Evolutionary conservation across 2,888 invertebrate species (phyloP).

Genomic region (Hedya salicella): DNA sequence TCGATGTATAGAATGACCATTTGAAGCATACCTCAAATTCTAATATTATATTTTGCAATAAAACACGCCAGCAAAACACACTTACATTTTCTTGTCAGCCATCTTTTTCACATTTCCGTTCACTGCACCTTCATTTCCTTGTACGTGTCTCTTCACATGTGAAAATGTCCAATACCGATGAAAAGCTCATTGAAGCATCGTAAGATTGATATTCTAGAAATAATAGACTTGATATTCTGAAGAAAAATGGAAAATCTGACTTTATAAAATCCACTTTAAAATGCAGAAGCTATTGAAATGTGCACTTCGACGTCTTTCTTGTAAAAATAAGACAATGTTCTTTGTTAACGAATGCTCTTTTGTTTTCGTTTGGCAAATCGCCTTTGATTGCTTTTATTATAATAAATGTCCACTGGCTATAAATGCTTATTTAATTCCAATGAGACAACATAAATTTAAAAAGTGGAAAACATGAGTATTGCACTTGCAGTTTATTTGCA

Average conservation of each 20-base stretch:
- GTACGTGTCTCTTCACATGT: neutral
- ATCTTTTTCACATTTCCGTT: conserved; percentile 17
- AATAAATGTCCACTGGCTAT: too few species aligned
- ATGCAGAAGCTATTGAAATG: neutral
- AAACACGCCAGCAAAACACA: too few species aligned
- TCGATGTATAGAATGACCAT: too few species aligned
- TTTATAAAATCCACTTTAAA: conserved; percentile 3
- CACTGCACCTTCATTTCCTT: conserved; percentile 2
- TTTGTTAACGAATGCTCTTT: neutral
- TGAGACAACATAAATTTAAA: too few species aligned
- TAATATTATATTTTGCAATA: too few species aligned
- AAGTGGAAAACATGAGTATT: too few species aligned
- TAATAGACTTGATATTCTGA: neutral
- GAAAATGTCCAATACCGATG: conserved; percentile 7
- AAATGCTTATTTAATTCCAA: too few species aligned
- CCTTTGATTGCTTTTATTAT: too few species aligned
- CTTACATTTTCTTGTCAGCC: neutral
- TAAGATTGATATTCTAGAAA: conserved; percentile 10
- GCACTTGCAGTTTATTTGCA: too few species aligned
- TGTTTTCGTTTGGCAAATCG: neutral
- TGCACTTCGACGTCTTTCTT: neutral
- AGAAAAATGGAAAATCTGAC: neutral
- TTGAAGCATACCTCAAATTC: too few species aligned
- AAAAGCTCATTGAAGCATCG: conserved; percentile 8
- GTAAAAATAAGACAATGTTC: neutral